Conservation (phyloP, 2,888 invertebrate genomes). For the Dasysyrphus albostriatus region DNA sequence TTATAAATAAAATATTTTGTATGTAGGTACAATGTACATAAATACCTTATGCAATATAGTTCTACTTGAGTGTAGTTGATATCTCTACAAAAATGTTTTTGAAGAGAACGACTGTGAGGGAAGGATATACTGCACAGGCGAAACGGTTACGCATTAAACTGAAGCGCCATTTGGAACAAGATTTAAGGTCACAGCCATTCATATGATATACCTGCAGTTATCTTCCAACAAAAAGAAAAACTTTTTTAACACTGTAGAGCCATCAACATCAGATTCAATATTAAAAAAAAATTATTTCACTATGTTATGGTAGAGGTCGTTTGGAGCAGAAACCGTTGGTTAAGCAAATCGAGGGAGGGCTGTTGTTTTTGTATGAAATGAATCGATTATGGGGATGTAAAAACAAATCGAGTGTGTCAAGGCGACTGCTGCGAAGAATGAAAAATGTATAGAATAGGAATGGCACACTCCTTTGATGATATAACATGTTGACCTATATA, state of each 20-base stretch:
- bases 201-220: background rate
- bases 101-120: background rate
- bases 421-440: background rate
- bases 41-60: background rate
- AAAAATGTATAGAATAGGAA: background rate
- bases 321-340: background rate
- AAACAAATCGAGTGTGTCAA: background rate
- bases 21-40: too few species aligned
- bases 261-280: background rate
- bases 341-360: background rate
- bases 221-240: background rate
- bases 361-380: background rate
- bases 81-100: background rate
- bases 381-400: background rate
- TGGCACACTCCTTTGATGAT: background rate
- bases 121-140: background rate
- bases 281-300: too few species aligned
- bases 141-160: background rate
- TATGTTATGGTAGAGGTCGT: background rate
- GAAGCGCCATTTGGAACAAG: background rate
- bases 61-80: background rate
- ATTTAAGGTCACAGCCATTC: too few species aligned
- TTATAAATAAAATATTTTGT: constrained; percentile 1
- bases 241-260: background rate
- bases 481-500: background rate